These are phyloP conservation scores for Plectropomus leopardus DNA, from an alignment of 2,113 vertebrate genomes.

Conservation along the genomic window DNA sequence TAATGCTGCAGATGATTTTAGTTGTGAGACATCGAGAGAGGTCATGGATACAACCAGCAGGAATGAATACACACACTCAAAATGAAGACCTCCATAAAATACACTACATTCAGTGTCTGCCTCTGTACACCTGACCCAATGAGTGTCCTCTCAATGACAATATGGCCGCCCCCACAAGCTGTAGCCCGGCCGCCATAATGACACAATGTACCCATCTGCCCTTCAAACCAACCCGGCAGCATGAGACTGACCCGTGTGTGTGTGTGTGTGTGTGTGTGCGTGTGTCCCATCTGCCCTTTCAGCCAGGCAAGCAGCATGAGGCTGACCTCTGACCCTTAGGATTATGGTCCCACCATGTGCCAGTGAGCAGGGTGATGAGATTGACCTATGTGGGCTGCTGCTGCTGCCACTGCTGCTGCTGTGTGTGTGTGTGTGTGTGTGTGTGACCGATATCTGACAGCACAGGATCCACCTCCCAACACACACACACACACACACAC, in stretches of 20 bases:
- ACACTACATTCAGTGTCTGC: conserved; percentile 18
- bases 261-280: conserved; percentile 34
- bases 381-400: conserved; percentile 74
- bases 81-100: background rate
- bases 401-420: conserved; percentile 10
- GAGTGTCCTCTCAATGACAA: conserved; percentile 80
- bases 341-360: conserved; percentile 82
- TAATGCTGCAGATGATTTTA: conserved; percentile 21
- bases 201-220: conserved; percentile 82
- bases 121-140: conserved; percentile 63
- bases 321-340: conserved; percentile 82
- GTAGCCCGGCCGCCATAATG: conserved; percentile 73
- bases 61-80: conserved; percentile 19
- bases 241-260: conserved; percentile 52
- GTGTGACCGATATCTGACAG: conserved; percentile 54
- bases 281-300: conserved; percentile 83
- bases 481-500: conserved; percentile 19
- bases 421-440: conserved; percentile 40
- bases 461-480: conserved; percentile 22
- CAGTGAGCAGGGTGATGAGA: conserved; percentile 83
- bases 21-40: background rate
- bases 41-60: background rate
- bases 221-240: conserved; percentile 76
- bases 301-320: conserved; percentile 74
- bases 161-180: conserved; percentile 70